These are phyloP conservation scores for Physocephala rufipes DNA, from an alignment of 2,888 invertebrate genomes.

Conservation along the genomic window DNA sequence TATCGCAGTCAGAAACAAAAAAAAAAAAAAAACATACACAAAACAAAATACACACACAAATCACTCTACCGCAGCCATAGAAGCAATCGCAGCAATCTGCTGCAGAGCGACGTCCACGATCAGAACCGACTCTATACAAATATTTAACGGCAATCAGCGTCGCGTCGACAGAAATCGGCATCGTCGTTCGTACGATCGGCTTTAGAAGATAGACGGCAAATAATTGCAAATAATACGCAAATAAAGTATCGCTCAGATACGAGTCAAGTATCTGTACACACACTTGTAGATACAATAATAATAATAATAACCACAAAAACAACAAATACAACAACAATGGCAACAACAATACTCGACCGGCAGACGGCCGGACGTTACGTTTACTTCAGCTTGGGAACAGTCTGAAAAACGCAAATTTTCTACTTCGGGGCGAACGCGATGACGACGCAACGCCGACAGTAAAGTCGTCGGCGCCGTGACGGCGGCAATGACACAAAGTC, in stretches of 20 bases:
- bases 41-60: too few relatives aligned
- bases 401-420: neutral
- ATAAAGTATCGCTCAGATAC: neutral
- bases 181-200: neutral
- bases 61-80: too few relatives aligned
- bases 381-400: neutral
- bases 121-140: too few relatives aligned
- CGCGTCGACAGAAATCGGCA: slow-evolving; percentile 10
- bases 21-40: too few relatives aligned
- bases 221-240: neutral
- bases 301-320: neutral
- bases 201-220: neutral
- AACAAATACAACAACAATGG: too few relatives aligned
- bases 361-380: neutral
- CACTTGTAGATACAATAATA: neutral
- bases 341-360: neutral
- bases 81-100: too few relatives aligned
- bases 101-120: too few relatives aligned
- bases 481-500: neutral
- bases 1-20: too few relatives aligned
- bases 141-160: slow-evolving; percentile 14
- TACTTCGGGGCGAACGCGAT: neutral
- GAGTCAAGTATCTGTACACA: neutral
- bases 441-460: neutral
- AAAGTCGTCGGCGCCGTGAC: neutral